These are phyloP conservation scores for Bombycilla garrulus DNA, from an alignment of 2,113 vertebrate genomes.

Conservation along the genomic window DNA sequence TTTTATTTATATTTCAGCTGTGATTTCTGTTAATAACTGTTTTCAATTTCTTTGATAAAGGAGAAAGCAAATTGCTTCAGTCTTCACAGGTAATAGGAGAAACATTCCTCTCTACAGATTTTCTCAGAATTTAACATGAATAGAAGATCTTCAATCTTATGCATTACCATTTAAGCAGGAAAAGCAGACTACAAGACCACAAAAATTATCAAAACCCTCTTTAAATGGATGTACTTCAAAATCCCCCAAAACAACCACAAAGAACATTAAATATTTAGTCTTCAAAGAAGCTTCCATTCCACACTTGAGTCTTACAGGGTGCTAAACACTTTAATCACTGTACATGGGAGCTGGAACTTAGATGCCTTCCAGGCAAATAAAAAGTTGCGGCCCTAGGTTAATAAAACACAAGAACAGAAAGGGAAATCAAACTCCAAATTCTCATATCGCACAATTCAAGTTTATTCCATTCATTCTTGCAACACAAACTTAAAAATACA, in stretches of 20 bases:
- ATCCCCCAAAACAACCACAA: not conserved
- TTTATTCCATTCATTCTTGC: slow-evolving; percentile 85
- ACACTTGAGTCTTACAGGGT: not conserved
- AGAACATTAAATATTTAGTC: not conserved
- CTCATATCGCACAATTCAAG: slow-evolving; percentile 77
- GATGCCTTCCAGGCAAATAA: not conserved
- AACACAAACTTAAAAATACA: slow-evolving; percentile 81
- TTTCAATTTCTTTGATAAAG: not conserved
- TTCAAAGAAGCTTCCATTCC: not conserved
- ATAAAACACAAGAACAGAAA: not conserved
- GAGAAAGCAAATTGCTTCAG: not conserved
- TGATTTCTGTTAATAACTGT: not conserved
- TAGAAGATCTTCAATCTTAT: not conserved
- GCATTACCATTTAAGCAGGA: not conserved
- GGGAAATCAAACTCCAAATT: slow-evolving; percentile 4
- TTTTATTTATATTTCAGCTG: not conserved
- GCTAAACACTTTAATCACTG: not conserved
- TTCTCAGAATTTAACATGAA: not conserved
- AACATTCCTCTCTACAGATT: not conserved
- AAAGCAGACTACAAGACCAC: not conserved
- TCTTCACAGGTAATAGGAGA: not conserved
- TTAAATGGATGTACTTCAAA: not conserved
- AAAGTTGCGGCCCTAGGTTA: not conserved
- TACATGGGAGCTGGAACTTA: not conserved
- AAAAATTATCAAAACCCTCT: not conserved